Evolutionary conservation across 2,888 invertebrate species (phyloP).

Genomic region (Pyrgus malvae): DNA sequence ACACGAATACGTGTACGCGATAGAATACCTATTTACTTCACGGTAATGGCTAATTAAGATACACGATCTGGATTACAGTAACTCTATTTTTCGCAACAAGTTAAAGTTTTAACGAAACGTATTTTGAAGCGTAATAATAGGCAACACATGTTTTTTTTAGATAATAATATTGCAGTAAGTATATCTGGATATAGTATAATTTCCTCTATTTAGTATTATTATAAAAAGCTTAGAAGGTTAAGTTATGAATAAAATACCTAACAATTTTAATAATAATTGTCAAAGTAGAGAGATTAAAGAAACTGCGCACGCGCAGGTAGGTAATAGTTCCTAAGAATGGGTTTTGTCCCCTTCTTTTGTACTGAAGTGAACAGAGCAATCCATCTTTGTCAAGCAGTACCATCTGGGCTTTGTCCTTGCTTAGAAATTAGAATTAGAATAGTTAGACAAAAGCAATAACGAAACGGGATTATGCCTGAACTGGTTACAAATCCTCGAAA

Average conservation of each 20-base stretch:
- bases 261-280: slow-evolving; percentile 3
- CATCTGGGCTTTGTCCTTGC: slow-evolving; percentile 72
- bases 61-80: no score
- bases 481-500: slow-evolving; percentile 3
- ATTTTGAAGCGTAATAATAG: no score
- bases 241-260: background rate
- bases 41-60: no score
- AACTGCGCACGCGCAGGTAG: slow-evolving; percentile 59
- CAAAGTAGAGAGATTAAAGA: slow-evolving; percentile 53
- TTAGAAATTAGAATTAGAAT: slow-evolving; percentile 74
- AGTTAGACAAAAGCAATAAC: slow-evolving; percentile 48
- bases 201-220: no score
- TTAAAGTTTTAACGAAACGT: no score
- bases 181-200: no score
- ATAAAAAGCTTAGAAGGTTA: no score
- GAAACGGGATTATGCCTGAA: slow-evolving; percentile 43
- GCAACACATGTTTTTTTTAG: no score
- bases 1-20: no score
- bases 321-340: slow-evolving; percentile 61
- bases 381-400: slow-evolving; percentile 66
- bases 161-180: no score
- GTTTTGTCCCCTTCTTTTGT: slow-evolving; percentile 65
- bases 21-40: no score
- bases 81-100: no score
- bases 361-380: slow-evolving; percentile 51